A percentile compares a stretch with the other conserved stretches of the same genome.
Conservation (phyloP, 2,113 vertebrate species). For the Mandrillus leucophaeus region DNA sequence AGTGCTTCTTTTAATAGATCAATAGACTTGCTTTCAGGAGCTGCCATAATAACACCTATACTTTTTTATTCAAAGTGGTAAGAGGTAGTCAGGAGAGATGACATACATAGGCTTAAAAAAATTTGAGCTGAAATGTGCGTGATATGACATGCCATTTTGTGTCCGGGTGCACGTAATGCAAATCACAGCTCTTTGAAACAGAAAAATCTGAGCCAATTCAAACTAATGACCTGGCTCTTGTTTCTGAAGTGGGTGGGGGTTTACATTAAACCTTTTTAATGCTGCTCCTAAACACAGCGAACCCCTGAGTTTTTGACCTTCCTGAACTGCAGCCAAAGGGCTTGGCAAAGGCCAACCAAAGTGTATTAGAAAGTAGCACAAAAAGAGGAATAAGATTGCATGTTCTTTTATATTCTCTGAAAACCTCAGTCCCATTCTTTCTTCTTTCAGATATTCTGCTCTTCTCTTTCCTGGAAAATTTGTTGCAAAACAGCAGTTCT, state of each 20-base stretch:
- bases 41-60: slow-evolving; percentile 67
- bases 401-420: background rate
- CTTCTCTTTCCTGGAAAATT: background rate
- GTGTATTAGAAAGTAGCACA: background rate
- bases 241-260: slow-evolving; percentile 78
- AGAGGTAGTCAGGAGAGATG: slow-evolving; percentile 73
- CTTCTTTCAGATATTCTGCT: background rate
- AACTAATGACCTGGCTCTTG: slow-evolving; percentile 78
- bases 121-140: slow-evolving; percentile 56
- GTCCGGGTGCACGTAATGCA: slow-evolving; percentile 45
- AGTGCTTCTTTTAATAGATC: slow-evolving; percentile 82
- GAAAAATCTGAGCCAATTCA: slow-evolving; percentile 75
- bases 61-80: slow-evolving; percentile 73
- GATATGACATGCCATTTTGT: slow-evolving; percentile 27
- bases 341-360: slow-evolving; percentile 46
- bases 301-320: slow-evolving; percentile 52
- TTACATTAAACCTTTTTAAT: slow-evolving; percentile 72
- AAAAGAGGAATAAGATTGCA: background rate
- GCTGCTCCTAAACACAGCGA: slow-evolving; percentile 43
- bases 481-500: background rate
- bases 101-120: slow-evolving; percentile 56
- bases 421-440: background rate
- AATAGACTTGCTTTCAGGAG: slow-evolving; percentile 73
- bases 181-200: slow-evolving; percentile 63
- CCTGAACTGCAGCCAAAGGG: slow-evolving; percentile 66